A percentile compares a stretch with the other conserved stretches of the same genome.
phyloP scores from a whole-genome alignment of 2,888 invertebrate species.

The Leptinotarsa juncta region DNA sequence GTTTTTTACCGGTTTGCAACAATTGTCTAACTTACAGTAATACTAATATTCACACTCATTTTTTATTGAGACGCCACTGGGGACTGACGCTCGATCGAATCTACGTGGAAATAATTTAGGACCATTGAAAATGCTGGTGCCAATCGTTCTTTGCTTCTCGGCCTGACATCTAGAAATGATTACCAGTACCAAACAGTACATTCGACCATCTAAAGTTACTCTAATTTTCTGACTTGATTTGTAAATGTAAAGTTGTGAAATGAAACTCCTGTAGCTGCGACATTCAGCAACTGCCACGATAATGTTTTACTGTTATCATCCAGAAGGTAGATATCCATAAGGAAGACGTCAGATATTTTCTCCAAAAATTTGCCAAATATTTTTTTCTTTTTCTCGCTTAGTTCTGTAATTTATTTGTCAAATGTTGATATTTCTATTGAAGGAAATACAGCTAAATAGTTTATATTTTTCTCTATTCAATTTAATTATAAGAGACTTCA shows the following conservation, averaged over 20 bases:
- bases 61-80: not conserved
- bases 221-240: slow-evolving; percentile 33
- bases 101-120: not conserved
- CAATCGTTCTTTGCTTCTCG: slow-evolving; percentile 10
- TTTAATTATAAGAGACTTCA: no score
- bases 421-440: no score
- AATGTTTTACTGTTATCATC: slow-evolving; percentile 44
- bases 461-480: no score
- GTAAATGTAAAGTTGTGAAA: slow-evolving; percentile 44
- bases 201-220: slow-evolving; percentile 29
- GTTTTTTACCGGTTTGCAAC: not conserved
- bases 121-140: not conserved
- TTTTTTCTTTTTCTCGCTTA: not conserved
- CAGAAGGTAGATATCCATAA: slow-evolving; percentile 21
- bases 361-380: not conserved
- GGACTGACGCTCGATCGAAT: not conserved
- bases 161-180: slow-evolving; percentile 31
- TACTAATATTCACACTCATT: not conserved
- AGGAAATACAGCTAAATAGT: no score
- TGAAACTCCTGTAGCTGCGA: slow-evolving; percentile 48
- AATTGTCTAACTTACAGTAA: not conserved
- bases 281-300: slow-evolving; percentile 51
- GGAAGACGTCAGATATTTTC: not conserved
- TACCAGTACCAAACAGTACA: slow-evolving; percentile 28
- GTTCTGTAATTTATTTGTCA: no score